phyloP scores from a whole-genome alignment of 2,113 vertebrate genomes.

The Dromas ardeola region DNA sequence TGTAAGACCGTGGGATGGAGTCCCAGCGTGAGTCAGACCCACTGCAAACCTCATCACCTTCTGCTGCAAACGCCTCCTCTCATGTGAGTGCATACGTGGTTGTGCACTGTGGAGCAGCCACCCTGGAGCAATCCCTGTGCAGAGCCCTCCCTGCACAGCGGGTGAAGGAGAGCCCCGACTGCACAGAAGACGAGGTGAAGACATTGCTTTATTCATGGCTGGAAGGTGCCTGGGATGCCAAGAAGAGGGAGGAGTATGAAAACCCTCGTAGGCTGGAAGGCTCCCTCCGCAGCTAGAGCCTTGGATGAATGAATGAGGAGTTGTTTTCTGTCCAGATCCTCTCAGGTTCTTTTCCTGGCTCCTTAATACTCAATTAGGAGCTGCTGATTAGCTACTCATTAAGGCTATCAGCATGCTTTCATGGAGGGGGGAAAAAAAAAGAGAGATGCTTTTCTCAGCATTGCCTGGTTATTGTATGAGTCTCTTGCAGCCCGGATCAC shows the following conservation, averaged over 20 bases:
- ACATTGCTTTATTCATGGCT: not conserved
- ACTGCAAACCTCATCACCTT: not conserved
- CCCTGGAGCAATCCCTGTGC: not conserved
- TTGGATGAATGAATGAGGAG: not conserved
- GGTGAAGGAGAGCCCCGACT: not conserved
- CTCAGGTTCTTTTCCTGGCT: not conserved
- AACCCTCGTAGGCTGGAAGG: not conserved
- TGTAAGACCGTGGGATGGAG: not conserved
- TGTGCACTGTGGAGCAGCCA: accelerated
- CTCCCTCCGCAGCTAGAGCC: not conserved
- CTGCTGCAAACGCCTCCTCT: not conserved
- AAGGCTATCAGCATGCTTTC: not conserved
- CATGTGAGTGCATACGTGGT: accelerated
- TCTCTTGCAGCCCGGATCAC: not conserved
- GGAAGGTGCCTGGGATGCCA: not conserved
- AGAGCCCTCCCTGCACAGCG: not conserved
- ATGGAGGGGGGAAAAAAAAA: accelerated
- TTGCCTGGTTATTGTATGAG: not conserved
- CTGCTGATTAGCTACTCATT: not conserved
- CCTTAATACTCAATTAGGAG: not conserved
- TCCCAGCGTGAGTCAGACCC: not conserved
- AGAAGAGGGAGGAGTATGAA: not conserved
- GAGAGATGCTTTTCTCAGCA: not conserved
- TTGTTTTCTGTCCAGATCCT: not conserved
- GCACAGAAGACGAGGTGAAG: accelerated